Evolutionary conservation across 2,113 vertebrate genomes (phyloP).

Genomic region (Phalacrocorax aristotelis): DNA sequence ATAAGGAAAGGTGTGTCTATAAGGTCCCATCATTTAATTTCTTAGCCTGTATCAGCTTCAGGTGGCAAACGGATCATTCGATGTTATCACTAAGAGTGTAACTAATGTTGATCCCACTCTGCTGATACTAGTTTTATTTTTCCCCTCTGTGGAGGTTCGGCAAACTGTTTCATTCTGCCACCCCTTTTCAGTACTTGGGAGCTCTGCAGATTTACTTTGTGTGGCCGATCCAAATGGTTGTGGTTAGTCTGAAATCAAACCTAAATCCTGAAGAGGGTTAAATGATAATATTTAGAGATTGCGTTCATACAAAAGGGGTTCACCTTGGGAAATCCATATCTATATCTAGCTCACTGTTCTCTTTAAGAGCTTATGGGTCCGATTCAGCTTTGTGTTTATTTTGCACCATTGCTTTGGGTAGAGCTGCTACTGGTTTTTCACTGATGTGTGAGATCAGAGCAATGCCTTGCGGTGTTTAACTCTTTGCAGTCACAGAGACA

Average conservation of each 20-base stretch:
- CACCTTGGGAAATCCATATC: neutral
- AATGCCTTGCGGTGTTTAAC: conserved; percentile 43
- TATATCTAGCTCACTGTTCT: neutral
- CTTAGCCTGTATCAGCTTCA: neutral
- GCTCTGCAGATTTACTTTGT: neutral
- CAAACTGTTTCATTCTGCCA: neutral
- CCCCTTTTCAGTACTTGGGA: neutral
- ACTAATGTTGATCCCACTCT: neutral
- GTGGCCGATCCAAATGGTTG: neutral
- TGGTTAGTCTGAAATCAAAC: conserved; percentile 12
- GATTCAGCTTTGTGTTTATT: neutral
- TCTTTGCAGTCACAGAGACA: neutral
- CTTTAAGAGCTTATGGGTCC: conserved; percentile 13
- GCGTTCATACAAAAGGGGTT: neutral
- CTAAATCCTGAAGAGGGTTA: neutral
- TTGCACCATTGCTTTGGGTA: conserved; percentile 35
- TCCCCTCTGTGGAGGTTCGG: neutral
- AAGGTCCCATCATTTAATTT: neutral
- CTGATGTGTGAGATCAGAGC: conserved; percentile 52
- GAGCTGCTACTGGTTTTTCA: conserved; percentile 39
- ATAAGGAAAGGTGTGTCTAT: neutral
- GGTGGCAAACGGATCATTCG: neutral
- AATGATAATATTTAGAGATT: neutral
- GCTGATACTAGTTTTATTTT: neutral
- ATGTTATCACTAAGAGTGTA: neutral